Evolutionary conservation across 2,113 vertebrate genomes (phyloP).

Genomic region (Cryptotis parvus): DNA sequence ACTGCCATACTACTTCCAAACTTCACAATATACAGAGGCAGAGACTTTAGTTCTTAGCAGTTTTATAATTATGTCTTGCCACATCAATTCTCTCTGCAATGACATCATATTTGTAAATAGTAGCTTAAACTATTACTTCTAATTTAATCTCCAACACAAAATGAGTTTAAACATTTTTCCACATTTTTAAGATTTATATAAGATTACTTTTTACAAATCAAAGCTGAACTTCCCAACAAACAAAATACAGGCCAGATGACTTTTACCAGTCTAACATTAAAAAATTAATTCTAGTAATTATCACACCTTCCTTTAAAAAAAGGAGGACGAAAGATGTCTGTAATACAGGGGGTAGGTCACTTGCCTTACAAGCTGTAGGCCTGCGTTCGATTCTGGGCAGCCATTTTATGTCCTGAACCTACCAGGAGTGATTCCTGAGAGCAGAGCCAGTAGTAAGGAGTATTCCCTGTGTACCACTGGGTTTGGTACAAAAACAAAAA

Average conservation of each 20-base stretch:
- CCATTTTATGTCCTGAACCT: too few relatives aligned
- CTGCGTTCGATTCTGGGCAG: too few relatives aligned
- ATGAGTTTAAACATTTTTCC: neutral
- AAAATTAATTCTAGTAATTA: too few relatives aligned
- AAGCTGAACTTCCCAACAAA: neutral
- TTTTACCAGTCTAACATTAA: neutral
- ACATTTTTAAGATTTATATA: neutral
- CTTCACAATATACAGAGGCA: neutral
- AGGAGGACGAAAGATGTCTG: too few relatives aligned
- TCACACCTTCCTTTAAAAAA: neutral
- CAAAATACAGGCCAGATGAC: too few relatives aligned
- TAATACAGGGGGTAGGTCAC: too few relatives aligned
- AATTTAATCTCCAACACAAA: slow-evolving; percentile 4
- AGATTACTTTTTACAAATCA: slow-evolving; percentile 39
- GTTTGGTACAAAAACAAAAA: too few relatives aligned
- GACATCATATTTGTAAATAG: neutral
- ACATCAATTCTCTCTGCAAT: neutral
- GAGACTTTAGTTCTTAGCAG: neutral
- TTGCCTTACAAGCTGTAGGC: too few relatives aligned
- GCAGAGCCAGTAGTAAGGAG: too few relatives aligned
- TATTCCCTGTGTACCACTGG: too few relatives aligned
- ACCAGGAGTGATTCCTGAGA: too few relatives aligned
- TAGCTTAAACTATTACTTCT: neutral
- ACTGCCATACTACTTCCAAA: slow-evolving; percentile 2
- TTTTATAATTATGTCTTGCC: neutral